Conservation (phyloP, 2,797 vertebrate genomes). For the Pteropus rufus region DNA sequence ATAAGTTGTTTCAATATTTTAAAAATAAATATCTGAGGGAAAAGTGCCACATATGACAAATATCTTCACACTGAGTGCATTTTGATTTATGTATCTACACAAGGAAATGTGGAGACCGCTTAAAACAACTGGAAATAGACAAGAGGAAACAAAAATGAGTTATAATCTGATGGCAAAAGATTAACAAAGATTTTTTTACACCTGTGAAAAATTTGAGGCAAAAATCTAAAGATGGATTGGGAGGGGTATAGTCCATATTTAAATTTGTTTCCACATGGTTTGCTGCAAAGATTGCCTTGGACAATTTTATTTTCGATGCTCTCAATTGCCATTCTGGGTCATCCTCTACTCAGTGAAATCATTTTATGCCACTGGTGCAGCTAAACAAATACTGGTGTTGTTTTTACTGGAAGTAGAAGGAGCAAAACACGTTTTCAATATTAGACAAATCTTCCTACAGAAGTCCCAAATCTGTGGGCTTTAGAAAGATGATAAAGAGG, state of each 20-base stretch:
- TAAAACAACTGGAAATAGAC: not conserved
- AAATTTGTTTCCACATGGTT: constrained; percentile 16
- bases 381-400: not conserved
- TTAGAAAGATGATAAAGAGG: not conserved
- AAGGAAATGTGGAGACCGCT: not conserved
- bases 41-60: not conserved
- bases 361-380: not conserved
- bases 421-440: constrained; percentile 6
- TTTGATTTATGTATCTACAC: not conserved
- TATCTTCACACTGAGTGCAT: not conserved
- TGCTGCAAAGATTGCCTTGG: constrained; percentile 8
- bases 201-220: not conserved
- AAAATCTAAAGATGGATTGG: constrained; percentile 16
- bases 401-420: constrained; percentile 20
- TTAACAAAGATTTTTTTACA: not conserved
- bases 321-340: constrained; percentile 25
- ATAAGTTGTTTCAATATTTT: constrained; percentile 22
- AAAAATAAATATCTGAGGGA: constrained; percentile 45
- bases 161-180: not conserved
- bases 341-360: not conserved
- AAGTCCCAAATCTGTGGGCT: constrained; percentile 10
- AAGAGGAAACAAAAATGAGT: not conserved
- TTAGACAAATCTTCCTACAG: not conserved
- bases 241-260: not conserved
- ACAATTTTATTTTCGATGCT: constrained; percentile 49